Evolutionary conservation across 1,140 invertebrate species (phyloP), one percentile per base, ranked within the genome.

Genomic region (Agraylea sexmaculata): DNA sequence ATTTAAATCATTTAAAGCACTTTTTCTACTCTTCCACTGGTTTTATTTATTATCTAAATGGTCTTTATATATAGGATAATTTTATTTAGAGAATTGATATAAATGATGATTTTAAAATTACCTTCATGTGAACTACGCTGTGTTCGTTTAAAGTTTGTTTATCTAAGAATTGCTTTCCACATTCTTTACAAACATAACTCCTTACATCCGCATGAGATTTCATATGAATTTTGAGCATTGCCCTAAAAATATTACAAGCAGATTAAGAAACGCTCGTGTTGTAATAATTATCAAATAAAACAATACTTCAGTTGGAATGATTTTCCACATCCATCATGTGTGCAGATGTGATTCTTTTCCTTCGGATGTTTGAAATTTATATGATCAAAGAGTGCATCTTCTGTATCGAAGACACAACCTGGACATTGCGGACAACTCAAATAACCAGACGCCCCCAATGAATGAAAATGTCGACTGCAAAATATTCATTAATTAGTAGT

Each of bases 91-190:
- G n/a, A n/a, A n/a, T n/a, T n/a, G n/a, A n/a, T n/a, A n/a, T n/a
- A n/a, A n/a, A n/a, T n/a, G n/a, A n/a, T n/a, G n/a, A n/a, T n/a
- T n/a, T 27, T 13, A 35, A 27, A 34, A 8, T 36, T 37, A 65
- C 62, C 54, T 65, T 59, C 40, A 69, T 56, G 54, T 70, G 68
- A 0, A 62, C 65, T 6, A 70, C 62, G 1, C 59, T 55, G 31
- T 70, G 68, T 33, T 70, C 67, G 22, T 62, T 60, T 28, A 70
- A 45, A 0, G 65, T 68, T 40, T 68, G 63, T 27, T 64, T 62
- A 42, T 69, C 65, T 3, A 66, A 44, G 37, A 69, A 70, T 18
- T 55, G 40, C 40, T 66, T 68, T 1, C 57, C 60, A 35, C 68
- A 70, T 7, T 60, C 65, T 0, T 55, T 54, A 25, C 68, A 70